phyloP scores from a whole-genome alignment of 2,888 invertebrate genomes.

The Papilio elwesi region DNA sequence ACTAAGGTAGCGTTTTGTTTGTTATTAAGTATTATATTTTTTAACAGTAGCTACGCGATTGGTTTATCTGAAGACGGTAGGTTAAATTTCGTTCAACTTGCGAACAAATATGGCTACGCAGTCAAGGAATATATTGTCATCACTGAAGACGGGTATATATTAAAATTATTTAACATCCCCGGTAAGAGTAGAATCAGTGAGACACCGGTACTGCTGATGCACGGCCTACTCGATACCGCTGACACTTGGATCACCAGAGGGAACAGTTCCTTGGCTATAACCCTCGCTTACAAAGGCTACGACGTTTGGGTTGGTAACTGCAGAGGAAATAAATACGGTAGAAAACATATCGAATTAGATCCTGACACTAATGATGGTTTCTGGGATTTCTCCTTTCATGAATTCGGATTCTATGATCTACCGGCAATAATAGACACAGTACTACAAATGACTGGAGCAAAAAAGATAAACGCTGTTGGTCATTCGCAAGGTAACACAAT shows the following conservation, averaged over 20 bases:
- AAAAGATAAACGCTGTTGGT: slow-evolving; percentile 85
- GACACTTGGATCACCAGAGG: slow-evolving; percentile 54
- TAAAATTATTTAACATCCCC: slow-evolving; percentile 50
- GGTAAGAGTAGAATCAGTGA: slow-evolving; percentile 42
- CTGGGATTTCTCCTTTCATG: slow-evolving; percentile 86
- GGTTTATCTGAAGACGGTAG: slow-evolving; percentile 49
- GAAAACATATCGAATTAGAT: slow-evolving; percentile 72
- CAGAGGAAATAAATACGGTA: slow-evolving; percentile 85
- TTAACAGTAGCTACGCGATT: slow-evolving; percentile 21
- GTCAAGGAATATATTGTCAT: slow-evolving; percentile 49
- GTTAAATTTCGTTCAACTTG: slow-evolving; percentile 65
- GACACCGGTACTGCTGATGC: slow-evolving; percentile 49
- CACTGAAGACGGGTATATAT: slow-evolving; percentile 56
- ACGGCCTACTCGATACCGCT: slow-evolving; percentile 53
- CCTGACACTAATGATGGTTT: slow-evolving; percentile 60
- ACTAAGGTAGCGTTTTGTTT: neutral
- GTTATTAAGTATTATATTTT: neutral
- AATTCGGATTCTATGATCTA: slow-evolving; percentile 87
- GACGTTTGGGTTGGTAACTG: slow-evolving; percentile 65
- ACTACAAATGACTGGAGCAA: slow-evolving; percentile 67
- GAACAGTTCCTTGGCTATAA: slow-evolving; percentile 49
- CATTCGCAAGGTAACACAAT: slow-evolving; percentile 86
- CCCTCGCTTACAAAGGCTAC: slow-evolving; percentile 49
- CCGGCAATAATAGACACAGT: slow-evolving; percentile 82
- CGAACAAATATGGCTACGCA: slow-evolving; percentile 60